Evolutionary conservation across 2,888 invertebrate species (phyloP), one percentile per base, ranked within the genome.

Genomic region (Dermolepida albohirtum): DNA sequence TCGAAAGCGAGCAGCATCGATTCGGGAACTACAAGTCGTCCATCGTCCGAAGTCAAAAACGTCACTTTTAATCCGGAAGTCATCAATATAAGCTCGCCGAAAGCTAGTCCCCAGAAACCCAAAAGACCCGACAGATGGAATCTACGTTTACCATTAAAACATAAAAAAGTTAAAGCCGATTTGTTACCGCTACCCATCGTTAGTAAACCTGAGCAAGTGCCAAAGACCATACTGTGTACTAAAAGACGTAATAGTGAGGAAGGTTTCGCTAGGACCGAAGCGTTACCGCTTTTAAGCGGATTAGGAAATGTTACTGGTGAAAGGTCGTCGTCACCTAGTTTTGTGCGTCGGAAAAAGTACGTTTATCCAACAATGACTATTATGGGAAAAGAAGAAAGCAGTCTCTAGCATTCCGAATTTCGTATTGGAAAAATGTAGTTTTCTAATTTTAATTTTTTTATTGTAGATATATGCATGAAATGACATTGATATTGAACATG

Each of bases 311-410:
- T 67, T 62, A 82, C 81, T 67, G 76, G 77, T 72, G 82, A 82
- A 55, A 75, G 79, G 71, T 80, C 78, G 64, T 82, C 88, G 47
- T 34, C 34, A 34, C 87, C 88, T 50, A 86, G 86, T 77, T 87
- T 86, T 75, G 87, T 89, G 1, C 85, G 88, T 71, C 84, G 89
- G 71, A 88, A 89, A 77, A 88, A 88, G 75, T 87, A 87, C 76
- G 86, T 89, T 51, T 89, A 89, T 81, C 89, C 89, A 64, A 84
- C 87, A 67, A 85, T 85, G 67, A 83, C 78, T 14, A 76, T 80
- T 50, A 73, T 86, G 69, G 83, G 83, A 51, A 84, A 84, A 63
- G 85, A 85, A 34, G 87, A 87, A 76, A 87, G 87, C 79, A 86
- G 86, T 78, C 87, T 87, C 69, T 87, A 83, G 73, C 64, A 17